Conservation (phyloP, 2,888 invertebrate species). For the Cyclophora punctaria region DNA sequence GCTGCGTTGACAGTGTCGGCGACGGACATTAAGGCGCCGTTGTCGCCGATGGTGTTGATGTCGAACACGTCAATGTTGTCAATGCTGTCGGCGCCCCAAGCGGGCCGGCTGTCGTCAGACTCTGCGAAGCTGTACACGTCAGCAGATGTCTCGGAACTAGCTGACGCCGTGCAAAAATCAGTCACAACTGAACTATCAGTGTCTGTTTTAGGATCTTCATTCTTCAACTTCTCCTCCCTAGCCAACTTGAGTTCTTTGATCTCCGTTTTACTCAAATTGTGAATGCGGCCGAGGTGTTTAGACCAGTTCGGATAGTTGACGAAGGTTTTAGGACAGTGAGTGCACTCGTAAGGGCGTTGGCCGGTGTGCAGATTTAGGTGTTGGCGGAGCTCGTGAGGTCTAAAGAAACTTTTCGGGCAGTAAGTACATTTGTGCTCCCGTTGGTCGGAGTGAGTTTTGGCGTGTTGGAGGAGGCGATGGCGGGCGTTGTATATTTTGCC, state of each 20-base stretch:
- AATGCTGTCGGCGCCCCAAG: too few relatives aligned
- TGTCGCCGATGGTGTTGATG: neutral
- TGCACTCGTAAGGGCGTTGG: slow-evolving; percentile 70
- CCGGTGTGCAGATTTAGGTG: slow-evolving; percentile 76
- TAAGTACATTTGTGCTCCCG: slow-evolving; percentile 65
- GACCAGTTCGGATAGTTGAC: slow-evolving; percentile 74
- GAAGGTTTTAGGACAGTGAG: slow-evolving; percentile 71
- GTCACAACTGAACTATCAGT: neutral
- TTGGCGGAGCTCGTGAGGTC: slow-evolving; percentile 45
- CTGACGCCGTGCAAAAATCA: too few relatives aligned
- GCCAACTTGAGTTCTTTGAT: slow-evolving; percentile 5
- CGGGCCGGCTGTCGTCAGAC: neutral
- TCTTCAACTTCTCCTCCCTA: neutral
- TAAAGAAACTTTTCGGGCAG: slow-evolving; percentile 67
- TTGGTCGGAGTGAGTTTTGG: slow-evolving; percentile 50
- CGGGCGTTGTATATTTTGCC: slow-evolving; percentile 54
- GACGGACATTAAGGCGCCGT: neutral
- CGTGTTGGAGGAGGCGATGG: slow-evolving; percentile 44
- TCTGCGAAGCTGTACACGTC: neutral
- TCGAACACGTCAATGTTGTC: neutral
- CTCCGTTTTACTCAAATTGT: slow-evolving; percentile 33
- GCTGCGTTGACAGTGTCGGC: slow-evolving; percentile 7
- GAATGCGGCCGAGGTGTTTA: slow-evolving; percentile 67
- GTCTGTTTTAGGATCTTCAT: neutral
- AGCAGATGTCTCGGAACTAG: neutral